A percentile compares a stretch with the other conserved stretches of the same genome.
These are phyloP conservation scores for Saturnia japonica DNA, from an alignment of 2,888 invertebrate species.

Conservation along the genomic window DNA sequence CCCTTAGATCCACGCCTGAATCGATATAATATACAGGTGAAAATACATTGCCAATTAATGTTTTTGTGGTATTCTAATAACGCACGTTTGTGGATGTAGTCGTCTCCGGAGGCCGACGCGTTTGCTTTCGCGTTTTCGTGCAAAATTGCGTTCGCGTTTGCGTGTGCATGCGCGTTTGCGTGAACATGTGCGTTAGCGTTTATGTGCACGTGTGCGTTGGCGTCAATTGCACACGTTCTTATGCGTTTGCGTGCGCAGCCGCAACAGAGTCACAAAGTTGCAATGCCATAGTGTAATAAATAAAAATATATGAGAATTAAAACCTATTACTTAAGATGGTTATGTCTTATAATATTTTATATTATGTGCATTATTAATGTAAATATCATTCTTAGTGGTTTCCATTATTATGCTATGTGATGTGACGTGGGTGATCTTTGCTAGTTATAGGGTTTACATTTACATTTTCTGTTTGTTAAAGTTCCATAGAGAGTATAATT, in stretches of 20 bases:
- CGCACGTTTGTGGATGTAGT: background rate
- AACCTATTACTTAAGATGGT: conserved; percentile 38
- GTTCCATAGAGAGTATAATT: conserved; percentile 31
- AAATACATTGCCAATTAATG: background rate
- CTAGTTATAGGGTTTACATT: conserved; percentile 17
- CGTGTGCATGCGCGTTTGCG: background rate
- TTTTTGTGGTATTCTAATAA: background rate
- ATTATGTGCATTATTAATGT: conserved; percentile 68
- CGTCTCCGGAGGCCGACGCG: background rate
- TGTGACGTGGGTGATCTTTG: conserved; percentile 27
- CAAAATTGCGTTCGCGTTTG: background rate
- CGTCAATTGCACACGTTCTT: too few species aligned
- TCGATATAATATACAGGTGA: too few species aligned
- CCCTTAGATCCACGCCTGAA: too few species aligned
- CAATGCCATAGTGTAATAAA: conserved; percentile 60
- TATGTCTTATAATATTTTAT: conserved; percentile 66
- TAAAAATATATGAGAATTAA: background rate
- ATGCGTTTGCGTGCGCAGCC: conserved; percentile 45
- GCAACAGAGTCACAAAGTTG: conserved; percentile 74
- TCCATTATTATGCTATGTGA: conserved; percentile 27
- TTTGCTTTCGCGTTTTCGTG: background rate
- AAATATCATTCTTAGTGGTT: conserved; percentile 57
- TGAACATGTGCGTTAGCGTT: too few species aligned
- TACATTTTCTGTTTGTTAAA: conserved; percentile 23
- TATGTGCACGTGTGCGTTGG: background rate